Evolutionary conservation across 2,113 vertebrate genomes (phyloP), one percentile per base, ranked within the genome.

Genomic region (Charadrius vociferus): DNA sequence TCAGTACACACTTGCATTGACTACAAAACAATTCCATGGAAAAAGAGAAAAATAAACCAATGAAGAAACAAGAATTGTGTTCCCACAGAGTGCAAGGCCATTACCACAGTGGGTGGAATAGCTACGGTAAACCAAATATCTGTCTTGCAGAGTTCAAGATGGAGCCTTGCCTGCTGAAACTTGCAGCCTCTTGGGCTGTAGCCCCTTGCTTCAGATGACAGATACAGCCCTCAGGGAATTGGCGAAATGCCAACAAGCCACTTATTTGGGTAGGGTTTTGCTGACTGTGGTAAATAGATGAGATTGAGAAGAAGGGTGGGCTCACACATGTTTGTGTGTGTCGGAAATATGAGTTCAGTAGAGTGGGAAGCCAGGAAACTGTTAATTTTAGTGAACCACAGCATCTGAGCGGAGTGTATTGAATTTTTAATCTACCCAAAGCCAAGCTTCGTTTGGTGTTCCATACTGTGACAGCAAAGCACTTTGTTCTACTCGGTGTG

Each of bases 101-200:
- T 66, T 71, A 52, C 12, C 41, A 36, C 9, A 14, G 26, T 34
- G 22, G 53, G 20, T 62, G 52, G 41, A 86, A 30, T 9, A 83
- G 26, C 32, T 75, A 45, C 29, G 47, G 50, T 45, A 45, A 62
- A 86, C 29, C 22, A 68, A 49, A 7, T 15, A 26, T 12, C 30
- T 74, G 0, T 65, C 59, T 39, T 86, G 4, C 18, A 34, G 50
- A 94, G 55, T 49, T 32, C 53, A 53, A 66, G 45, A 86, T 45
- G 27, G n/a, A 88, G 30, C 10, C 6, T 18, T 81, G 55, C 94
- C 59, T 94, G 95, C 90, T 88, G 92, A 61, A 90, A 93, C 94
- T 63, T 92, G 94, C 75, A 94, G 50, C 23, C 26, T 91, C 34
- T 78, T 86, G 52, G 56, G 47, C 65, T 91, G 61, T 58, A 89